Conservation (phyloP, 2,888 invertebrate genomes). For the Caenorhabditis auriculariae region DNA sequence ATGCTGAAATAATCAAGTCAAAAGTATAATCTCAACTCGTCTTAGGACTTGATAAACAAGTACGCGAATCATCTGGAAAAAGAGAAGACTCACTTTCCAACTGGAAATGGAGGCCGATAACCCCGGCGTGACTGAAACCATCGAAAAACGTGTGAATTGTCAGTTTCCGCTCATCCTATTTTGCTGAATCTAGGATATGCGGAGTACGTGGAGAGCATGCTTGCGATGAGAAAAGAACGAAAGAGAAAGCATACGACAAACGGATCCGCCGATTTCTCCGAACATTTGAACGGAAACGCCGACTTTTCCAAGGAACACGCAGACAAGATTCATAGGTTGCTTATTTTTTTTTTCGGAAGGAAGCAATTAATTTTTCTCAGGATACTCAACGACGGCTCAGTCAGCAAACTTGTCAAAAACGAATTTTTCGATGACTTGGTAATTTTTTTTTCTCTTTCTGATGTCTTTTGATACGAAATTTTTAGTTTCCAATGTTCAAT, state of each 20-base stretch:
- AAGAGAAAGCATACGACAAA: constrained; percentile 24
- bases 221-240: constrained; percentile 36
- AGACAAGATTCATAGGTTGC: too few relatives aligned
- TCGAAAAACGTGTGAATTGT: constrained; percentile 48
- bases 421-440: constrained; percentile 21
- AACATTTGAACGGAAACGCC: constrained; percentile 2
- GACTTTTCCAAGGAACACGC: not conserved
- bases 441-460: not conserved
- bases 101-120: constrained; percentile 93
- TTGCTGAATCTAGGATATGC: constrained; percentile 25
- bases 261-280: constrained; percentile 6
- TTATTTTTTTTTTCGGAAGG: too few relatives aligned
- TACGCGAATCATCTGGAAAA: constrained; percentile 46
- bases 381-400: too few relatives aligned
- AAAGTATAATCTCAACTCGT: too few relatives aligned
- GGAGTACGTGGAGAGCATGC: constrained; percentile 33
- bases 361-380: too few relatives aligned
- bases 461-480: too few relatives aligned
- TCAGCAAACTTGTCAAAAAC: too few relatives aligned
- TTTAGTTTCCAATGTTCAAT: too few relatives aligned
- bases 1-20: too few relatives aligned
- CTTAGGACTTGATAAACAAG: constrained; percentile 34
- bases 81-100: constrained; percentile 93
- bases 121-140: constrained; percentile 53
- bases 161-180: not conserved